Percentiles rank a stretch among this genome's conserved stretches.
phyloP scores from a whole-genome alignment of 2,888 invertebrate genomes.

The Eristalis tenax region DNA sequence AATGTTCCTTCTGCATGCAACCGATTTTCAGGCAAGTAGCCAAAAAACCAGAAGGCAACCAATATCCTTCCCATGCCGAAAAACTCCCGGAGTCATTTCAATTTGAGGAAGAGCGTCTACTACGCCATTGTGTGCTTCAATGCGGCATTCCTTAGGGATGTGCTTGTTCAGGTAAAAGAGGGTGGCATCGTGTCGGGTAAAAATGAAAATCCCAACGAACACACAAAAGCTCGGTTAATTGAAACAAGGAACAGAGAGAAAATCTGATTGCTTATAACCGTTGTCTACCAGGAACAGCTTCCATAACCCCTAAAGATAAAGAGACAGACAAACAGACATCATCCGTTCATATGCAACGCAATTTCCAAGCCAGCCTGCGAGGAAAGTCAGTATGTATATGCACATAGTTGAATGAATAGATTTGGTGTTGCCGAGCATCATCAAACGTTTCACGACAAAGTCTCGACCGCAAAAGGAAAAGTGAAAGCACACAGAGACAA shows the following conservation, averaged over 20 bases:
- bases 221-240: conserved; percentile 58
- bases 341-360: conserved; percentile 44
- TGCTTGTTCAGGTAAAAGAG: not conserved
- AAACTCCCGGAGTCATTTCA: conserved; percentile 31
- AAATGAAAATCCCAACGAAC: not conserved
- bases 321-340: conserved; percentile 41
- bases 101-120: not conserved
- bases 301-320: conserved; percentile 20
- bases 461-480: conserved; percentile 62
- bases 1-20: not conserved
- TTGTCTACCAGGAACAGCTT: not conserved
- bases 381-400: conserved; percentile 32
- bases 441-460: conserved; percentile 53
- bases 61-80: conserved; percentile 41
- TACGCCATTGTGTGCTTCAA: not conserved
- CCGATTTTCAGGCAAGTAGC: conserved; percentile 47
- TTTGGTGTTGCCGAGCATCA: conserved; percentile 21
- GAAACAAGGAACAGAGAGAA: conserved; percentile 58
- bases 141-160: not conserved
- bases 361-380: conserved; percentile 43
- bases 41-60: conserved; percentile 60
- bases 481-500: conserved; percentile 61
- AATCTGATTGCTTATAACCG: conserved; percentile 51
- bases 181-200: not conserved
- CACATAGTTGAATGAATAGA: conserved; percentile 6